Percentiles rank a stretch among this genome's conserved stretches.
Conservation (phyloP, 2,797 vertebrate species). For the Sylvilagus floridanus region DNA sequence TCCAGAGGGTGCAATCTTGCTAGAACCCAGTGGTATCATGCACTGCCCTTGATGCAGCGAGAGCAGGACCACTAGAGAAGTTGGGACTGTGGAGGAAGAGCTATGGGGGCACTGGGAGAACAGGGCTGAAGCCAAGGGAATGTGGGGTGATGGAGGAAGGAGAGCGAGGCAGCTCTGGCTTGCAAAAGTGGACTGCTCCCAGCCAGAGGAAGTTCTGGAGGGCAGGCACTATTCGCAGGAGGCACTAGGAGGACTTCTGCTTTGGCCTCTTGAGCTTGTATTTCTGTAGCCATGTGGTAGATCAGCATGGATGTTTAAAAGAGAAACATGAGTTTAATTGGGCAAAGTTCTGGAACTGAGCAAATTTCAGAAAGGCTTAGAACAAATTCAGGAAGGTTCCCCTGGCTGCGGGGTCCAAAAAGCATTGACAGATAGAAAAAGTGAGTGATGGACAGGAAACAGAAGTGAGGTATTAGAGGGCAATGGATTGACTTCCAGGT, state of each 20-base stretch:
- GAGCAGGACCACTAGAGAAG: neutral
- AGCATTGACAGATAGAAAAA: neutral
- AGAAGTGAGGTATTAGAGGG: no score
- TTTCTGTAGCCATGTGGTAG: neutral
- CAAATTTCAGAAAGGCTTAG: neutral
- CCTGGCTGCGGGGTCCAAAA: neutral
- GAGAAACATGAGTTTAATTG: neutral
- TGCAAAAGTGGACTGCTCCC: neutral
- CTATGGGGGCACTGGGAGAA: neutral
- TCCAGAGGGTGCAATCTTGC: neutral
- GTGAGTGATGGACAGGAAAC: no score
- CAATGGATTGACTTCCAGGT: neutral
- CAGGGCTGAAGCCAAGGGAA: neutral
- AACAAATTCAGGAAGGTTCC: neutral
- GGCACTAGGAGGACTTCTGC: neutral
- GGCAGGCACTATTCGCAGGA: neutral
- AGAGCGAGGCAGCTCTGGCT: neutral
- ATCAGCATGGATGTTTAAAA: neutral
- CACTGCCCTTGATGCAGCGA: neutral
- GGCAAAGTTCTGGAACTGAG: no score
- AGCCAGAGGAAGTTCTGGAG: neutral
- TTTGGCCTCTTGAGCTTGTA: neutral
- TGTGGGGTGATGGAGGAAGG: neutral
- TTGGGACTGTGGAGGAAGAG: neutral
- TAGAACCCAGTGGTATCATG: neutral